Percentiles rank a stretch among this genome's conserved stretches.
Evolutionary conservation across 2,888 invertebrate species (phyloP).

Genomic region (Andrena trimmerana): DNA sequence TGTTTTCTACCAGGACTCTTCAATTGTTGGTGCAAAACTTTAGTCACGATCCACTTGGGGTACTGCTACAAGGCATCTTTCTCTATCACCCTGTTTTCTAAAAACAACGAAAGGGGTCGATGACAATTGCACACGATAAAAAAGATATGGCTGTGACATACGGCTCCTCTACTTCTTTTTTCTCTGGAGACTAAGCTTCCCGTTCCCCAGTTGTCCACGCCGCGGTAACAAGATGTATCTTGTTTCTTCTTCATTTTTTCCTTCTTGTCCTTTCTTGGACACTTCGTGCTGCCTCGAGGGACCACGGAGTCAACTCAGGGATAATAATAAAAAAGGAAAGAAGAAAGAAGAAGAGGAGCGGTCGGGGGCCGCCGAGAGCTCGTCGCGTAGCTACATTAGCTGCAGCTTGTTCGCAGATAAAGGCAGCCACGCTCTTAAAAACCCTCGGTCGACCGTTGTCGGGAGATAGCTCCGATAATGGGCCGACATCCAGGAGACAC

Average conservation of each 20-base stretch:
- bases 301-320: slow-evolving; percentile 48
- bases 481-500: slow-evolving; percentile 73
- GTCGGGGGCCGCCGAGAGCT: slow-evolving; percentile 57
- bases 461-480: slow-evolving; percentile 81
- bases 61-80: no score
- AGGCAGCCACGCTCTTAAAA: slow-evolving; percentile 76
- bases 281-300: slow-evolving; percentile 39
- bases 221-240: slow-evolving; percentile 45
- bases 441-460: slow-evolving; percentile 72
- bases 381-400: slow-evolving; percentile 80
- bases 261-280: slow-evolving; percentile 17
- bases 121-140: background rate
- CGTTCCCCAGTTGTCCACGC: slow-evolving; percentile 27
- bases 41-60: background rate
- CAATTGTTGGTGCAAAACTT: background rate
- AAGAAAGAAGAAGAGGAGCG: slow-evolving; percentile 16
- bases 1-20: no score
- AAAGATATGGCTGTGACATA: background rate
- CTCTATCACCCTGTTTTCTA: no score
- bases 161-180: background rate
- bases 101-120: background rate
- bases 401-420: slow-evolving; percentile 80
- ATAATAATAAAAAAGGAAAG: slow-evolving; percentile 57
- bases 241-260: slow-evolving; percentile 9
- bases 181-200: slow-evolving; percentile 19